A percentile compares a stretch with the other conserved stretches of the same genome.
Conservation (phyloP, 37 sponge, comb jelly and placozoan species). For the Amphimedon queenslandica region DNA sequence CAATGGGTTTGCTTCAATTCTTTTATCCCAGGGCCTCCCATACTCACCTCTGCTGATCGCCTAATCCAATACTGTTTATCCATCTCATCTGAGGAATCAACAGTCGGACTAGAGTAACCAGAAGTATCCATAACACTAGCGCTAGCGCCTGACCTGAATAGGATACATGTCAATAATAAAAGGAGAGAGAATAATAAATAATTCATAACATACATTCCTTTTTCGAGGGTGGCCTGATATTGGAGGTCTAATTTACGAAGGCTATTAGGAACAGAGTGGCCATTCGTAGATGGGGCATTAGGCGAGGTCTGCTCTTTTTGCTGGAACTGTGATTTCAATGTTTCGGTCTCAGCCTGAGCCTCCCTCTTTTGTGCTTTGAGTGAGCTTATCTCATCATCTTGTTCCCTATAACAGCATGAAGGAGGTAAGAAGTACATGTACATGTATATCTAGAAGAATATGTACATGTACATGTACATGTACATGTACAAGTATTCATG, state of each 20-base stretch:
- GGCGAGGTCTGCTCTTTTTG: neutral
- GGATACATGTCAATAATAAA: neutral
- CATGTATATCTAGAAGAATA: neutral
- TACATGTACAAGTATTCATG: neutral
- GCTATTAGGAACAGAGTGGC: neutral
- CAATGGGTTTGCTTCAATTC: too few species aligned
- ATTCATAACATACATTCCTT: slow-evolving; percentile 11
- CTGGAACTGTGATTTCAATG: neutral
- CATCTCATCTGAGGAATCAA: neutral
- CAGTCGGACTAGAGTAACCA: slow-evolving; percentile 4
- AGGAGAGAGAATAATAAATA: neutral
- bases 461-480: neutral
- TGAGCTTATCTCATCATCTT: neutral
- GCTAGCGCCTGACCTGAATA: neutral
- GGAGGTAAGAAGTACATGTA: neutral
- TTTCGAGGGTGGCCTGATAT: neutral
- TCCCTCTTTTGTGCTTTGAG: neutral
- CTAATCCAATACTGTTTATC: slow-evolving; percentile 6
- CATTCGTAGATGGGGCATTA: neutral
- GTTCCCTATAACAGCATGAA: neutral
- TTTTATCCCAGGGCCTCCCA: too few species aligned
- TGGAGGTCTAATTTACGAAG: neutral
- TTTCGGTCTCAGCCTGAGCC: neutral
- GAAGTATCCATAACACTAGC: slow-evolving; percentile 2
- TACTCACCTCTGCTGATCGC: neutral